These are phyloP conservation scores for Takifugu bimaculatus DNA, from an alignment of 2,113 vertebrate species.

Conservation along the genomic window DNA sequence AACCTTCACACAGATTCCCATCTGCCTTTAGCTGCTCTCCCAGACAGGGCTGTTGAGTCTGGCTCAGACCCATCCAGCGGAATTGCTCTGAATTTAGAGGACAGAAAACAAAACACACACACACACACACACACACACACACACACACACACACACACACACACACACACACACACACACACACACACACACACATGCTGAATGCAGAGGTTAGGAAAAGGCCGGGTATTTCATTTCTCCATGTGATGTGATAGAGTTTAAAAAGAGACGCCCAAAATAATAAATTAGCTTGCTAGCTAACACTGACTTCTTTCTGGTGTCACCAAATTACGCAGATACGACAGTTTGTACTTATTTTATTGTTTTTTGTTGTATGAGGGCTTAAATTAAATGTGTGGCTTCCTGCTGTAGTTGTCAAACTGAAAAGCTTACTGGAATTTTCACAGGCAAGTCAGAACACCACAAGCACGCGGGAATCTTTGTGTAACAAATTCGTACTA, in stretches of 20 bases:
- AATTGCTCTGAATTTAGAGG: slow-evolving; percentile 13
- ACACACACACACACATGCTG: slow-evolving; percentile 9
- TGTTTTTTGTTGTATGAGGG: not conserved
- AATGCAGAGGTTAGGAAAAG: slow-evolving; percentile 24
- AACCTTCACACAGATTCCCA: slow-evolving; percentile 42
- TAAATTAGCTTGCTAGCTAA: too few relatives aligned
- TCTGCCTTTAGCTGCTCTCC: slow-evolving; percentile 51
- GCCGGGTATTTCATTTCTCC: slow-evolving; percentile 3
- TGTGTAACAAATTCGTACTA: not conserved
- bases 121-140: slow-evolving; percentile 7
- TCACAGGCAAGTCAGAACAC: slow-evolving; percentile 53
- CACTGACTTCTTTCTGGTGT: too few relatives aligned
- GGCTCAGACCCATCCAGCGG: slow-evolving; percentile 23
- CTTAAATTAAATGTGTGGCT: not conserved
- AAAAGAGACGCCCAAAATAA: too few relatives aligned
- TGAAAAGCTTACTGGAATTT: slow-evolving; percentile 37
- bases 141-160: slow-evolving; percentile 13
- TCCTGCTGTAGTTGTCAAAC: not conserved
- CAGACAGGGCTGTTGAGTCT: slow-evolving; percentile 41
- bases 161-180: slow-evolving; percentile 7
- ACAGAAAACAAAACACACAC: not conserved
- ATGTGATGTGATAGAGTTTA: not conserved
- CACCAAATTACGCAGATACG: too few relatives aligned
- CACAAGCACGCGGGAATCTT: slow-evolving; percentile 8
- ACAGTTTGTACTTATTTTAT: not conserved